phyloP scores from a whole-genome alignment of 2,797 vertebrate species.

The Enteromius viviparus region DNA sequence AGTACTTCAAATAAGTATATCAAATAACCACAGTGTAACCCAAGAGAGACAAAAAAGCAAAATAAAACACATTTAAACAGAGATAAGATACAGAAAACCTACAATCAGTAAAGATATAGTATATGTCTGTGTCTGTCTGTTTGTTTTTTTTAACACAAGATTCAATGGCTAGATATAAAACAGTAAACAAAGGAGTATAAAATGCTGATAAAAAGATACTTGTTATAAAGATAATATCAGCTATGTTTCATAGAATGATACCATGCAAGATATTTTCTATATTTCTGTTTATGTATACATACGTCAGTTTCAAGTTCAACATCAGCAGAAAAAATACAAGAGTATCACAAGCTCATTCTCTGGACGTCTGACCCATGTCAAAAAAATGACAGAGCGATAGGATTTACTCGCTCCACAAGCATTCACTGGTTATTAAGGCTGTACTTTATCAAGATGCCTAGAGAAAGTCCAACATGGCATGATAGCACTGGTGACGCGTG shows the following conservation, averaged over 20 bases:
- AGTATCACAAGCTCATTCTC: slow-evolving; percentile 77
- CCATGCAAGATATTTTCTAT: slow-evolving; percentile 72
- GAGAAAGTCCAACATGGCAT: slow-evolving; percentile 58
- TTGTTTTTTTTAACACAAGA: slow-evolving; percentile 63
- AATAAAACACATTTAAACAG: slow-evolving; percentile 55
- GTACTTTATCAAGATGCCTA: slow-evolving; percentile 55
- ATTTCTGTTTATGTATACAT: slow-evolving; percentile 54
- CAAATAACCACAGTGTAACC: slow-evolving; percentile 84
- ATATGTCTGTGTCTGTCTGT: slow-evolving; percentile 21
- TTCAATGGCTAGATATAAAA: slow-evolving; percentile 75
- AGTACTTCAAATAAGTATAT: slow-evolving; percentile 69
- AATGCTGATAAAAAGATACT: slow-evolving; percentile 80
- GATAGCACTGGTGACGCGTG: slow-evolving; percentile 42
- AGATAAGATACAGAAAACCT: slow-evolving; percentile 68
- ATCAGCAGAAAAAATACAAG: slow-evolving; percentile 79
- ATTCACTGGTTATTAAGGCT: slow-evolving; percentile 59
- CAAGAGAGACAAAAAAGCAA: slow-evolving; percentile 68
- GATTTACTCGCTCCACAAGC: slow-evolving; percentile 53
- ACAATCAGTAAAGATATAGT: slow-evolving; percentile 64
- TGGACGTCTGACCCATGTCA: slow-evolving; percentile 59
- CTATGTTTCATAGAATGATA: slow-evolving; percentile 72
- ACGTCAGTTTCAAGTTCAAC: slow-evolving; percentile 71
- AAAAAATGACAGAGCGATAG: slow-evolving; percentile 58
- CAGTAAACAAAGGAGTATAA: slow-evolving; percentile 77
- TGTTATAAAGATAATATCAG: slow-evolving; percentile 78